Evolutionary conservation across 2,888 invertebrate species (phyloP).

Genomic region (Melanophora roralis): DNA sequence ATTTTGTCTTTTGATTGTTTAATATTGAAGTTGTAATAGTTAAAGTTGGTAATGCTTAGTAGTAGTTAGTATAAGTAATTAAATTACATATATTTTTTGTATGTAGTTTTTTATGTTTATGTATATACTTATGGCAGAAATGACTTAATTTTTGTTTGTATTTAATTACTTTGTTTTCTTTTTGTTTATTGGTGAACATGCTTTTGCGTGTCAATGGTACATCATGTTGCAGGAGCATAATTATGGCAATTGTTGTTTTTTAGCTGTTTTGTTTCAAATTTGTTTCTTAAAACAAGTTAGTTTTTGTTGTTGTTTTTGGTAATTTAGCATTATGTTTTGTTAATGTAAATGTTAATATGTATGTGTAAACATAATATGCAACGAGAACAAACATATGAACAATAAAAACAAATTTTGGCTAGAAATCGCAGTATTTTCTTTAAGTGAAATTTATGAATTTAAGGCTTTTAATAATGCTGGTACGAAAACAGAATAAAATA

Average conservation of each 20-base stretch:
- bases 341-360: conserved; percentile 37
- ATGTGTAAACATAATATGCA: conserved; percentile 24
- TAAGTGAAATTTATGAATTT: conserved; percentile 12
- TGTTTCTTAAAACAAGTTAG: conserved; percentile 26
- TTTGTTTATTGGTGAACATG: conserved; percentile 46
- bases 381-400: conserved; percentile 43
- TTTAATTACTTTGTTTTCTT: background rate
- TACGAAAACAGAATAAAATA: conserved; percentile 10
- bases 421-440: background rate
- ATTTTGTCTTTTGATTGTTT: conserved; percentile 48
- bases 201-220: conserved; percentile 65
- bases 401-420: conserved; percentile 15
- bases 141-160: conserved; percentile 40
- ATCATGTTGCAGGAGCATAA: conserved; percentile 60
- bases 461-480: conserved; percentile 26
- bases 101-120: conserved; percentile 43
- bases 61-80: conserved; percentile 42
- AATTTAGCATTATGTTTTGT: conserved; percentile 38
- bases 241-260: conserved; percentile 62
- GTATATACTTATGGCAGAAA: conserved; percentile 51
- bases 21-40: conserved; percentile 6
- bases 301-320: conserved; percentile 23
- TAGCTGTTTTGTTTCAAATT: conserved; percentile 59
- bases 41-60: no score
- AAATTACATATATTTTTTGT: no score